phyloP scores from a whole-genome alignment of 1,140 invertebrate genomes.

The Meloidogyne hapla region DNA sequence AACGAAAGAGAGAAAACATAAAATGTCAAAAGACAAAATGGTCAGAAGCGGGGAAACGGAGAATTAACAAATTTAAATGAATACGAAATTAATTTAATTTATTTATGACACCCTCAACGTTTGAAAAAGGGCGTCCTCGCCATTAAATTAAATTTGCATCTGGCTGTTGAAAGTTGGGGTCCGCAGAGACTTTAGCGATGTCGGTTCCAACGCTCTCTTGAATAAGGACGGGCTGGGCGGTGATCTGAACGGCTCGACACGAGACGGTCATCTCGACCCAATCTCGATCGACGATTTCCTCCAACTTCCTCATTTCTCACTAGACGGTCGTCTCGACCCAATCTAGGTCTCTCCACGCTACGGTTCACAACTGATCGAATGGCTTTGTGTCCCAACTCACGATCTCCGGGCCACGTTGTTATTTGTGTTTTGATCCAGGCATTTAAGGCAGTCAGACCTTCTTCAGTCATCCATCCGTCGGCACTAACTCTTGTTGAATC shows the following conservation, averaged over 20 bases:
- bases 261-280: background rate
- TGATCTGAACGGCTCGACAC: background rate
- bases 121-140: too few relatives aligned
- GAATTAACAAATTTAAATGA: too few relatives aligned
- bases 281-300: background rate
- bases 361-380: background rate
- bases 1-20: too few relatives aligned
- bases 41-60: too few relatives aligned
- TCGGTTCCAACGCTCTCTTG: too few relatives aligned
- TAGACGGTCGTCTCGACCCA: background rate
- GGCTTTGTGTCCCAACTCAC: background rate
- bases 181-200: too few relatives aligned
- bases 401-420: background rate
- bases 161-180: too few relatives aligned
- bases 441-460: background rate
- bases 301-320: background rate
- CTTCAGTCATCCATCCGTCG: slow-evolving; percentile 7
- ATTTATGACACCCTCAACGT: too few relatives aligned
- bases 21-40: too few relatives aligned
- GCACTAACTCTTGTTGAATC: background rate
- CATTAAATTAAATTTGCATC: too few relatives aligned
- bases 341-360: background rate
- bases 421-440: slow-evolving; percentile 1
- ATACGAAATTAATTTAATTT: too few relatives aligned
- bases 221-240: background rate